Evolutionary conservation across 30 jellyfish, hydroid and myxozoan species (phyloP), one percentile per base, ranked within the genome.

Genomic region (Nemopilema nomurai): DNA sequence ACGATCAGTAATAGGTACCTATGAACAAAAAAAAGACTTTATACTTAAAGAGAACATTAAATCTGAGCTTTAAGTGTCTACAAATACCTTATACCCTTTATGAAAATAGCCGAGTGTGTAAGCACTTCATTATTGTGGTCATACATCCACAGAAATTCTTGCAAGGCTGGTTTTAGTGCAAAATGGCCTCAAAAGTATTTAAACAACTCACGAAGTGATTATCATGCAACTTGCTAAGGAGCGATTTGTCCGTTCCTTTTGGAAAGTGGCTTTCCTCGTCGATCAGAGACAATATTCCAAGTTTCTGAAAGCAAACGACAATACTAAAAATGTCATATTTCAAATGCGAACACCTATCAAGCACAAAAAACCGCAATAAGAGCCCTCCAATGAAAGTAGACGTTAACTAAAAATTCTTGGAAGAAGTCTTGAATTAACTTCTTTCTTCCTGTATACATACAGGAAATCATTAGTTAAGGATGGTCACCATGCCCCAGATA

Each of bases 201-300:
- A 51, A 25, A 28, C 33, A 19, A 88, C 97, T 88, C 80, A 93
- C 98, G 49, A 97, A 96, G 52, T 88, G 97, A 77, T 93, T 93
- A n/a, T 93, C 98, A 76, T 93, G 98, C 63, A 93, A 89, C 69
- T 93, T 93, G 24, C 90, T 66, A 29, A 93, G 84, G 77, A 93
- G 77, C 7, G 98, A 93, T 49, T 93, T 91, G 65, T 93, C 98
- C 0, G 98, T 93, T 53, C 98, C 98, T 76, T 93, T 93, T 16
- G 98, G 98, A 68, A 93, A 93, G 66, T 84, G 96, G 66, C 98
- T 93, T 28, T 93, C 98, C 68, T 93, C 98, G 72, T 93, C 98
- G 72, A 93, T 88, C 85, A 93, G 63, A 25, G 98, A 77, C 79
- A 93, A 83, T 13, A 93, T 67, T 13, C 98, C 98, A 66, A 93